These are phyloP conservation scores for Porites divaricata DNA, from an alignment of 92 coral and sea anemone species.

Conservation along the genomic window DNA sequence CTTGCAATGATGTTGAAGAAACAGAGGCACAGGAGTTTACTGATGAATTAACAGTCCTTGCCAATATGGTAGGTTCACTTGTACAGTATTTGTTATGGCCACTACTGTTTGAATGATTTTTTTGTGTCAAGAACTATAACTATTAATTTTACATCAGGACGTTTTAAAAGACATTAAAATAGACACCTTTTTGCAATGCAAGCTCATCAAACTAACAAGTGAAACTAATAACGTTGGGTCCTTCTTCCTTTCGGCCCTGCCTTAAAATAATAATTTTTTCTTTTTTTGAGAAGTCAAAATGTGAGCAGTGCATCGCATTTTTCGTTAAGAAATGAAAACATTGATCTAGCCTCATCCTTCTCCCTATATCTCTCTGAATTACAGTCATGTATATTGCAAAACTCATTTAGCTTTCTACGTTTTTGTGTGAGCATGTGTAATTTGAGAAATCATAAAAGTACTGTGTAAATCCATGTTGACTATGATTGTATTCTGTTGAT, in stretches of 20 bases:
- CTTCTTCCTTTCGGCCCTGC: too few species aligned
- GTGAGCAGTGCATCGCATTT: background rate
- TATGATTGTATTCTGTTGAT: background rate
- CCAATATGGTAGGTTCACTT: conserved; percentile 24
- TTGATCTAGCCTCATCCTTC: background rate
- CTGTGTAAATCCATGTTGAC: background rate
- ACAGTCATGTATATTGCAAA: too few species aligned
- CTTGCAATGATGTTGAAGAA: conserved; percentile 70
- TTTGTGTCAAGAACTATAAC: background rate
- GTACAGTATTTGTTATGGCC: background rate
- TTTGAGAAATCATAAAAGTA: background rate
- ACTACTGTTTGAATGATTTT: background rate
- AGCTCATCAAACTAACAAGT: too few species aligned
- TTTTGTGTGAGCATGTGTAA: background rate
- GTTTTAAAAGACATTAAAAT: too few species aligned
- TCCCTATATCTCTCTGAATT: too few species aligned
- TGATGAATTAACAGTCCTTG: conserved; percentile 45
- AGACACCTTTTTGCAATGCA: too few species aligned
- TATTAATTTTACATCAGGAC: too few species aligned
- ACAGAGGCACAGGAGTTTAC: conserved; percentile 73
- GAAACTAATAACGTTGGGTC: too few species aligned
- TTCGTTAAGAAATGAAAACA: background rate
- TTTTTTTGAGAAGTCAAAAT: background rate
- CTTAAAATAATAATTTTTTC: background rate
- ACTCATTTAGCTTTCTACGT: background rate